Evolutionary conservation across 1,140 invertebrate genomes (phyloP), one percentile per base, ranked within the genome.

Genomic region (Cydia pomonella): DNA sequence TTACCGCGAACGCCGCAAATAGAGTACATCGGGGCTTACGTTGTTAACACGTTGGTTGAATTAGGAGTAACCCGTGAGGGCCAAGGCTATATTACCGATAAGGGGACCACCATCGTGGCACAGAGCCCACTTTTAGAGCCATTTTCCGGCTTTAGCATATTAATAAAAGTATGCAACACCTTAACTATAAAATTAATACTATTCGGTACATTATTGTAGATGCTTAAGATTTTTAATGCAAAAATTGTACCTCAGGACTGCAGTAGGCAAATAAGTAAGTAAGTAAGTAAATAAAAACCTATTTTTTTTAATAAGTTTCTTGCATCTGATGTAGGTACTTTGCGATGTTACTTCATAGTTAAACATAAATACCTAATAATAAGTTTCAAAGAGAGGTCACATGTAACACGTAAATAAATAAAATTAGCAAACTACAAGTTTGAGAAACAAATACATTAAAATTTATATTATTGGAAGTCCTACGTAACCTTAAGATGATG

Each of bases 81-180:
- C 23, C 66, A 25, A n/a, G 18, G 72, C 64, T 33, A 33, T 69
- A 69, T 69, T 18, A 69, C 76, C 82, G 91, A 92, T 92, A 92
- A 92, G 88, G 73, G 82, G 89, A 91, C 91, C 91, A 91, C 91
- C 91, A 73, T 83, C 74, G 88, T 86, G 80, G 87, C 80, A 75
- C 41, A 81, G 84, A 77, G 76, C 80, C 84, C 82, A 84, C 84
- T 87, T 86, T 89, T 88, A 87, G 82, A 74, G 84, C 76, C 83
- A 81, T 84, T 89, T 91, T 90, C 89, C 88, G 89, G 88, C 82
- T 76, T 82, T 80, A 73, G 77, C 73, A 81, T 79, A 80, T 83
- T 80, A 82, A 80, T 82, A 44, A n/a, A 38, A 75, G 21, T 80
- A 82, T 82, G 64, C n/a, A 38, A 75, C 29, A 69, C 29, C 18